phyloP scores from a whole-genome alignment of 2,113 vertebrate genomes.

The Nothobranchius furzeri region DNA sequence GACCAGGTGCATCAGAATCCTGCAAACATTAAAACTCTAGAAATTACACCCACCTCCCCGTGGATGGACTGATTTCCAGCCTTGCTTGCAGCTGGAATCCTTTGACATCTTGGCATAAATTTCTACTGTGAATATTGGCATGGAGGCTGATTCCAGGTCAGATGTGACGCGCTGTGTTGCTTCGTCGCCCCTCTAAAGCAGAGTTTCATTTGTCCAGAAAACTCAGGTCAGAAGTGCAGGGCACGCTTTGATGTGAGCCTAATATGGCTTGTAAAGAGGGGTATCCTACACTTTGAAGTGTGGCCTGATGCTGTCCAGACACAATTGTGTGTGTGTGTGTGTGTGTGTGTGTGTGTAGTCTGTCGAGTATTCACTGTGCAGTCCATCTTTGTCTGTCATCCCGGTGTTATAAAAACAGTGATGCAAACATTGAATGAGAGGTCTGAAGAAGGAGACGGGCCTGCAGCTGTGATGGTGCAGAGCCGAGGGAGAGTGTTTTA shows the following conservation, averaged over 20 bases:
- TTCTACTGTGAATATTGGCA: background rate
- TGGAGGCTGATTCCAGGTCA: slow-evolving; percentile 17
- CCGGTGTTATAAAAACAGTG: slow-evolving; percentile 67
- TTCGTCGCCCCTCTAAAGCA: slow-evolving; percentile 53
- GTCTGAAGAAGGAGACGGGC: slow-evolving; percentile 34
- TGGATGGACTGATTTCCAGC: background rate
- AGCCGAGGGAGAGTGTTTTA: background rate
- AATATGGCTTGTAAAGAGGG: slow-evolving; percentile 76
- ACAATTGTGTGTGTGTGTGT: slow-evolving; percentile 31
- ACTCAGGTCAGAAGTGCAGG: slow-evolving; percentile 57
- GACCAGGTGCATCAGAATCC: no score
- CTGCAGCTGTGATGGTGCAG: slow-evolving; percentile 3
- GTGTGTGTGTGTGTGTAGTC: slow-evolving; percentile 17
- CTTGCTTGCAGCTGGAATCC: background rate
- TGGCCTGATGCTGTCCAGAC: slow-evolving; percentile 76
- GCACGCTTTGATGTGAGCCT: slow-evolving; percentile 75
- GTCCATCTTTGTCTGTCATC: slow-evolving; percentile 55
- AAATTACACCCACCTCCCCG: no score
- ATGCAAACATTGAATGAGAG: slow-evolving; percentile 72
- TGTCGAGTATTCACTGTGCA: slow-evolving; percentile 22
- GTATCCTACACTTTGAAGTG: slow-evolving; percentile 79
- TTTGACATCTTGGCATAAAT: background rate
- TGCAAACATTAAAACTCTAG: no score
- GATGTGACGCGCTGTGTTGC: slow-evolving; percentile 16
- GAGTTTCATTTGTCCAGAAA: slow-evolving; percentile 52